These are phyloP conservation scores for Leptopilina myrica DNA, from an alignment of 2,888 invertebrate species.

Conservation along the genomic window DNA sequence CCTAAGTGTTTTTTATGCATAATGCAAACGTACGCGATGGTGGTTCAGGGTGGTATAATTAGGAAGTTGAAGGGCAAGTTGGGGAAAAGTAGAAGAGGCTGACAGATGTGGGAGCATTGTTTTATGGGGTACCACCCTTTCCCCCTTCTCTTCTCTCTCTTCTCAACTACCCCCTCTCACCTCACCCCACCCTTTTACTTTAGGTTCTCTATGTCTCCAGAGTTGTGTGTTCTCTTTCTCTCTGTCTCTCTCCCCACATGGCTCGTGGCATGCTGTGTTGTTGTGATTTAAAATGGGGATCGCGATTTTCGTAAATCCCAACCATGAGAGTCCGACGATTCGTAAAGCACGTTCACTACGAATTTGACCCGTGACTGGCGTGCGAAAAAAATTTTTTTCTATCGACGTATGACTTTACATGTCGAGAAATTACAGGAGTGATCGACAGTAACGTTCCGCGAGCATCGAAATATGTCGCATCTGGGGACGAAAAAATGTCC, in stretches of 20 bases:
- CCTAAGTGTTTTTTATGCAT: slow-evolving; percentile 76
- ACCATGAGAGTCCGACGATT: slow-evolving; percentile 63
- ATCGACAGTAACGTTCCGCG: slow-evolving; percentile 26
- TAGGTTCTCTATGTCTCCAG: slow-evolving; percentile 63
- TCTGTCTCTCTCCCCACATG: slow-evolving; percentile 60
- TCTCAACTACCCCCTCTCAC: not conserved
- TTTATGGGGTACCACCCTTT: slow-evolving; percentile 72
- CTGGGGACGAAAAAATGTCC: slow-evolving; percentile 21
- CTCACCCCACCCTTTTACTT: slow-evolving; percentile 48
- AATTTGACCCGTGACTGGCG: slow-evolving; percentile 57
- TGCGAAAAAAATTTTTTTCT: slow-evolving; percentile 58
- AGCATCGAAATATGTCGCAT: slow-evolving; percentile 29
- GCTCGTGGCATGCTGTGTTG: slow-evolving; percentile 68
- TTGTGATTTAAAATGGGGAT: slow-evolving; percentile 72
- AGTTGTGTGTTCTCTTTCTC: too few species aligned
- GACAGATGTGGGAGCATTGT: slow-evolving; percentile 77
- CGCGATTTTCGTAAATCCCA: slow-evolving; percentile 68
- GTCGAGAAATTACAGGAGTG: slow-evolving; percentile 44
- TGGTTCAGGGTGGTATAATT: slow-evolving; percentile 72
- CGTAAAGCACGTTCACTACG: slow-evolving; percentile 56
- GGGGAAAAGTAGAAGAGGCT: slow-evolving; percentile 74
- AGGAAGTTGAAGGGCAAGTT: slow-evolving; percentile 74
- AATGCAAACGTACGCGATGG: slow-evolving; percentile 71
- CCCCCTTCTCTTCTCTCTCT: slow-evolving; percentile 45
- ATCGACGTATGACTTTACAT: slow-evolving; percentile 35